These are phyloP conservation scores for Dyspetes luteomarginatus DNA, from an alignment of 2,888 invertebrate species.

Conservation along the genomic window DNA sequence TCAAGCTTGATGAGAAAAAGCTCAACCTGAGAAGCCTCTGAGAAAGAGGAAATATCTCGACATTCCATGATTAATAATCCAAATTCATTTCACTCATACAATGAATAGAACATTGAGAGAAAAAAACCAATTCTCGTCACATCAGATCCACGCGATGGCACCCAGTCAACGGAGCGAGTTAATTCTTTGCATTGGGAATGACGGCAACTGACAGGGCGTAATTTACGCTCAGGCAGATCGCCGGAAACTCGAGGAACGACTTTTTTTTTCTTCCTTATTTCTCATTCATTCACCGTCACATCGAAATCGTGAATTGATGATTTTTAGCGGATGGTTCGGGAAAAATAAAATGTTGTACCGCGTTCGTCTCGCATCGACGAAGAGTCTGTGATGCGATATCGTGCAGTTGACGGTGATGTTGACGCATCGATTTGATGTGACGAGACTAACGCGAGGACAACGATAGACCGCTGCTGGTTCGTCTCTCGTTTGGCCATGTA, in stretches of 20 bases:
- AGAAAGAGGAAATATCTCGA: too few relatives aligned
- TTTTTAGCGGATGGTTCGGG: background rate
- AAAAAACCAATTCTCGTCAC: background rate
- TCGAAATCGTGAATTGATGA: background rate
- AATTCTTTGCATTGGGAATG: background rate
- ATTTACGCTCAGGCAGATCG: background rate
- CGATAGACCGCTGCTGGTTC: constrained; percentile 55
- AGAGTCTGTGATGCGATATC: constrained; percentile 15
- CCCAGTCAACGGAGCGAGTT: background rate
- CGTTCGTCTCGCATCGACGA: background rate
- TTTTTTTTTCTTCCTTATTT: background rate
- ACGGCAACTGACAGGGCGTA: background rate
- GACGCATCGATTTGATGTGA: constrained; percentile 64
- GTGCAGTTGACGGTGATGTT: constrained; percentile 54
- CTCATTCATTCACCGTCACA: background rate
- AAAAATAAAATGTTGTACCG: background rate
- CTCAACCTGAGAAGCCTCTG: too few relatives aligned
- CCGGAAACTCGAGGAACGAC: too few relatives aligned
- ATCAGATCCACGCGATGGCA: background rate
- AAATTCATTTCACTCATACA: background rate
- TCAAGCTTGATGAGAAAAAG: too few relatives aligned
- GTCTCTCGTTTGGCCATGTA: constrained; percentile 34
- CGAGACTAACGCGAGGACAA: constrained; percentile 58
- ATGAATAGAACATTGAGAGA: background rate
- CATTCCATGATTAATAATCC: too few relatives aligned